These are phyloP conservation scores for Oreohelix idahoensis DNA, from an alignment of 1,140 invertebrate genomes.

Conservation along the genomic window DNA sequence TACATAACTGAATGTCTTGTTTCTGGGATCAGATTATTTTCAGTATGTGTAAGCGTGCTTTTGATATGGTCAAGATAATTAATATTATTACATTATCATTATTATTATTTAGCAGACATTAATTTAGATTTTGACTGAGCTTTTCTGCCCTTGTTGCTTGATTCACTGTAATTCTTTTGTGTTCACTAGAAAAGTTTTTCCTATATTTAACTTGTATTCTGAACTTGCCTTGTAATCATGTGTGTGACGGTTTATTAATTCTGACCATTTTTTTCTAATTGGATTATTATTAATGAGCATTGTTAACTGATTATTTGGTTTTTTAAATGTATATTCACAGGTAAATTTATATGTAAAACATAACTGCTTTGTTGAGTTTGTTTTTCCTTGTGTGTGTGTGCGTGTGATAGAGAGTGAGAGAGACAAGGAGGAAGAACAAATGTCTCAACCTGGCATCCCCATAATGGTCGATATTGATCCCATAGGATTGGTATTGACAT, in stretches of 20 bases:
- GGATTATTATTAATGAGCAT: slow-evolving; percentile 39
- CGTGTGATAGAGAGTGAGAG: too few species aligned
- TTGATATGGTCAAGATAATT: too few species aligned
- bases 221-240: slow-evolving; percentile 40
- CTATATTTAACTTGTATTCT: slow-evolving; percentile 36
- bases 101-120: slow-evolving; percentile 22
- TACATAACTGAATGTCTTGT: not conserved
- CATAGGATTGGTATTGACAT: too few species aligned
- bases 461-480: too few species aligned
- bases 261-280: slow-evolving; percentile 34
- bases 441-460: too few species aligned
- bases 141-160: slow-evolving; percentile 21
- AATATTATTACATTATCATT: not conserved
- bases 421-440: too few species aligned
- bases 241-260: slow-evolving; percentile 41
- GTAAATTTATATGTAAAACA: slow-evolving; percentile 42
- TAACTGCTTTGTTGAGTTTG: not conserved
- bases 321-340: slow-evolving; percentile 41
- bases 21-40: not conserved
- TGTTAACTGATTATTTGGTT: slow-evolving; percentile 42
- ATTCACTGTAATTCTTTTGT: slow-evolving; percentile 24
- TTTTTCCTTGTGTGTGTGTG: not conserved
- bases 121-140: slow-evolving; percentile 24
- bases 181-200: slow-evolving; percentile 31
- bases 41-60: slow-evolving; percentile 20